Base-by-base conservation (phyloP, 2,797 vertebrate species). In the Mus caroli region DNA sequence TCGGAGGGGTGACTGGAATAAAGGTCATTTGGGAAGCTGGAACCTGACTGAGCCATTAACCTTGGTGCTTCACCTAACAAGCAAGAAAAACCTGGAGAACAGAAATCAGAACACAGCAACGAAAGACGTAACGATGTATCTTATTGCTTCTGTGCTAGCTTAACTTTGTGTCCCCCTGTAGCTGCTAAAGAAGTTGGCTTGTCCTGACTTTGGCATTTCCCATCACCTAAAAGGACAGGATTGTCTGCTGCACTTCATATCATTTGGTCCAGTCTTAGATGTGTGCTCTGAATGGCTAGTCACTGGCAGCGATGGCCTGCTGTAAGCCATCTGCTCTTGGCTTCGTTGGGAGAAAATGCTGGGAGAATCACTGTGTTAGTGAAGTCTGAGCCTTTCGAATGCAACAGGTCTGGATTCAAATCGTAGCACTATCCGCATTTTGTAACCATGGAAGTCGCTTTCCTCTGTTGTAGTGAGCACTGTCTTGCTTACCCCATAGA, bases 1-100 rank as follows among this genome's bases (percentile, higher is more conserved):
- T 71, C n/a, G 26, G 75, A 91, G 80, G 60, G 73, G 46, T 89
- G 90, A 94, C 86, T 94, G 90, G 75, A 52, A 90, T 94, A 96
- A 96, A 96, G 90, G 93, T 95, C 90, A 79, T 94, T 79, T 89
- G 95, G 94, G 62, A 96, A 96, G 64, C 75, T 58, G 83, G 69
- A 92, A 56, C 28, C 26, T 71, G 56, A 88, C 43, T 60, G 93
- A 90, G 73, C 92, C 60, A 84, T 91, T 93, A 93, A 96, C 89
- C 78, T 96, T 93, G 75, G 80, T 76, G 52, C 78, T 92, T 97
- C 8, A 87, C 69, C 50, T 88, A 92, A 31, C 86, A 90, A 64
- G 40, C 26, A 7, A 60, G 67, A 92, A 96, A 94, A 96, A 60
- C 0, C 5, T 2, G 8, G 24, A 96, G 52, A 93, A 84, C 4